Evolutionary conservation across 2,888 invertebrate genomes (phyloP), one percentile per base, ranked within the genome.

Genomic region (Balanococcus diminutus): DNA sequence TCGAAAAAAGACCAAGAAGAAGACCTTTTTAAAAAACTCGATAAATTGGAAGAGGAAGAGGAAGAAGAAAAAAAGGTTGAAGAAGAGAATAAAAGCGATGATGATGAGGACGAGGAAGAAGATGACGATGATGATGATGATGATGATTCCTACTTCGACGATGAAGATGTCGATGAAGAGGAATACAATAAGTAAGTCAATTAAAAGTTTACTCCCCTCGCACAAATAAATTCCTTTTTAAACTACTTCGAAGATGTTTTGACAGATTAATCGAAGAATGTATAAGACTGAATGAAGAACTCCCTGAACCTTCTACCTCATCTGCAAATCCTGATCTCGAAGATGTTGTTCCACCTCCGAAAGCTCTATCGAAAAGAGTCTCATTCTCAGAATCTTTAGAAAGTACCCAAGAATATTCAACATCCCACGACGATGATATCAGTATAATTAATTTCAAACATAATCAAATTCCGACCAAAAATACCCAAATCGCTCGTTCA

Each of bases 1-100:
- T 89, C 90, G 84, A 88, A 87, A n/a, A 42, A 86, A 25, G 88
- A 89, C 19, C 88, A 89, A 51, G 90, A 91, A 87, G 90, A 91
- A 87, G 91, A 91, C 88, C 87, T 92, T 39, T 91, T 91, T 89
- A 89, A 89, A 19, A 90, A 91, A 88, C 89, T 94, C 85, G 94
- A 94, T 89, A 92, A 93, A 88, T 31, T 82, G 22, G 51, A 82
- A n/a, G 32, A 75, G 67, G 14, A 32, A n/a, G 91, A 91, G 81
- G 89, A 86, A 2, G 90, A 90, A 25, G 87, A 86, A 82, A 28
- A 56, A 56, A 19, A 42, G 16, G 87, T 87, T 79, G 72, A 42
- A 85, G 81, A 87, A 36, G 87, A 87, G 89, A 90, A 91, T 88
- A 89, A 90, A 88, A 91, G 91, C 79, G 89, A 86, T 6, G 90